These are phyloP conservation scores for Theristicus caerulescens DNA, from an alignment of 2,113 vertebrate genomes.

Conservation along the genomic window DNA sequence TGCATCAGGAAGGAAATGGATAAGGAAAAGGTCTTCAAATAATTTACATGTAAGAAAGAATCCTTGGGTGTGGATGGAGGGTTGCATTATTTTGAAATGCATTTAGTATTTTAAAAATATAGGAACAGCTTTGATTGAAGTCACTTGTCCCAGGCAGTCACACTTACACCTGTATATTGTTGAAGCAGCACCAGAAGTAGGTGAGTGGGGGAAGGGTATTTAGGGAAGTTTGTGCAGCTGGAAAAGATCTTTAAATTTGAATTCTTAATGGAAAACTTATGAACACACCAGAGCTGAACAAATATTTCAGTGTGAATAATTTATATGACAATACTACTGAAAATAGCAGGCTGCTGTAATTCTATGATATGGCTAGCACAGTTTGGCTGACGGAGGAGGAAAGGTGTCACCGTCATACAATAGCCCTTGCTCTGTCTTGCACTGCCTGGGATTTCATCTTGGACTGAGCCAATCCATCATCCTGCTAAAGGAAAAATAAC, in stretches of 20 bases:
- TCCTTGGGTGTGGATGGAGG: not conserved
- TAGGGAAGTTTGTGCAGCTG: slow-evolving; percentile 39
- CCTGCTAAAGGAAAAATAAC: not conserved
- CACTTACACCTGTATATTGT: not conserved
- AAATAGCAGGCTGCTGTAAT: not conserved
- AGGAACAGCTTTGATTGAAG: not conserved
- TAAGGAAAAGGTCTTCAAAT: not conserved
- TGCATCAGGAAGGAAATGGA: not conserved
- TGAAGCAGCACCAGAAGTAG: not conserved
- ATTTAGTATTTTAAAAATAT: not conserved
- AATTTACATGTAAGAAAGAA: not conserved
- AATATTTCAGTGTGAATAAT: slow-evolving; percentile 20
- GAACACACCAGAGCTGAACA: not conserved
- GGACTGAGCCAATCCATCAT: slow-evolving; percentile 22
- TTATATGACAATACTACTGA: not conserved
- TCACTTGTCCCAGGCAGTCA: not conserved
- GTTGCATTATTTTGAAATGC: not conserved
- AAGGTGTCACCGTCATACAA: not conserved
- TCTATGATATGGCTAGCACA: not conserved
- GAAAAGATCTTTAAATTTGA: slow-evolving; percentile 28
- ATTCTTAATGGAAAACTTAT: slow-evolving; percentile 32
- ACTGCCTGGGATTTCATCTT: not conserved
- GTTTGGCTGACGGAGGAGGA: not conserved
- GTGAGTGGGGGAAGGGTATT: not conserved
- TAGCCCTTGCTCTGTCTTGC: not conserved